Conservation (phyloP, 1,140 invertebrate species). For the Nasonia giraulti region DNA sequence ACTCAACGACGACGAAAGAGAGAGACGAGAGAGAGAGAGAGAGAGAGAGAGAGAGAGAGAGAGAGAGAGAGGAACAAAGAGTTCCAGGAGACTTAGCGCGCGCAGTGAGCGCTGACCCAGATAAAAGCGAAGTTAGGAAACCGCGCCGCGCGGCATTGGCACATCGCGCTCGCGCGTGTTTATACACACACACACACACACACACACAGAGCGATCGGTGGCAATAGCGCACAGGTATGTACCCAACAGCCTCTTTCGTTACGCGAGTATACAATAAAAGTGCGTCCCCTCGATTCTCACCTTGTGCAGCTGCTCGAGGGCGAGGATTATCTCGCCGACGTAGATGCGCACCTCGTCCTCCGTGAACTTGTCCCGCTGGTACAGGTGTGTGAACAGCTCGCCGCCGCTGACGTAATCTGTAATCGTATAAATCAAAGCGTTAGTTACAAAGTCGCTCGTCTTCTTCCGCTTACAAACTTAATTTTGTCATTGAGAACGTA, state of each 20-base stretch:
- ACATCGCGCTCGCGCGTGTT: background rate
- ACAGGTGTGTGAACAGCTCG: constrained; percentile 94
- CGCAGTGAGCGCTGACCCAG: constrained; percentile 36
- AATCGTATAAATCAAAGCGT: constrained; percentile 52
- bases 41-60: no score
- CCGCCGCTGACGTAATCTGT: constrained; percentile 95
- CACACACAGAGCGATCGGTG: no score
- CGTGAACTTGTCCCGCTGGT: constrained; percentile 89
- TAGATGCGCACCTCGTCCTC: constrained; percentile 91
- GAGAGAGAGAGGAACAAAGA: background rate
- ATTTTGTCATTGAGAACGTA: constrained; percentile 63
- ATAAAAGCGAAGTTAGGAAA: constrained; percentile 35
- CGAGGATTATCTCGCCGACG: constrained; percentile 93
- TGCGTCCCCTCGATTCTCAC: constrained; percentile 68
- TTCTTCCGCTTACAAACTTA: no score
- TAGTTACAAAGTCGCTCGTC: background rate
- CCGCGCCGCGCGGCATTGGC: background rate
- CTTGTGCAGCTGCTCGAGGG: constrained; percentile 92
- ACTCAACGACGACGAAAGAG: background rate
- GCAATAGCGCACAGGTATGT: no score
- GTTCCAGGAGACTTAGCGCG: constrained; percentile 2
- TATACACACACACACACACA: no score
- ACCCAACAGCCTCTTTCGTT: no score
- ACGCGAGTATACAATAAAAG: no score
- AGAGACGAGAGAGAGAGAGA: no score